phyloP scores from a whole-genome alignment of 2,797 vertebrate genomes.

The Alectoris magna region DNA sequence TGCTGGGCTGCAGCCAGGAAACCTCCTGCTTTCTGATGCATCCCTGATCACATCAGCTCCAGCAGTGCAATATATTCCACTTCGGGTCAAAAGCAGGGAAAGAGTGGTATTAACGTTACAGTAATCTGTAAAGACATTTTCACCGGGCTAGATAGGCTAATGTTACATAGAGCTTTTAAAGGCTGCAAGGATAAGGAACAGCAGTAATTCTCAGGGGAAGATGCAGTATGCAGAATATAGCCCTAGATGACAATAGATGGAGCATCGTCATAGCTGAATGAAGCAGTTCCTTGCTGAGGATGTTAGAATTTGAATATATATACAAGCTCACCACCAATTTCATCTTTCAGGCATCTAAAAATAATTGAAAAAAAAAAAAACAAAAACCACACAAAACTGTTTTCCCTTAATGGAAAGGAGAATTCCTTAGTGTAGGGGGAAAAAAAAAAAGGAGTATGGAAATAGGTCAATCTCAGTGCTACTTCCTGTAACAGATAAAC shows the following conservation, averaged over 20 bases:
- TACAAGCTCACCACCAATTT: not conserved
- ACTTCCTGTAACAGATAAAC: conserved; percentile 34
- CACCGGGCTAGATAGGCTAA: conserved; percentile 83
- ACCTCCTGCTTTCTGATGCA: conserved; percentile 74
- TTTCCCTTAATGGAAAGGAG: conserved; percentile 4
- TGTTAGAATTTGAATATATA: conserved; percentile 40
- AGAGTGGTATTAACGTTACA: conserved; percentile 83
- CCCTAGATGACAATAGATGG: conserved; percentile 64
- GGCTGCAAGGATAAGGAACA: conserved; percentile 76
- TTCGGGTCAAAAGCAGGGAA: conserved; percentile 85
- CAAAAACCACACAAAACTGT: conserved; percentile 18
- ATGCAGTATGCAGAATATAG: conserved; percentile 42
- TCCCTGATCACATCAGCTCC: conserved; percentile 83
- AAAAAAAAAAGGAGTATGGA: conserved; percentile 10
- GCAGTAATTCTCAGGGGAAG: conserved; percentile 76
- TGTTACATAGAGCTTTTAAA: conserved; percentile 83
- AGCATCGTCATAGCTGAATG: conserved; percentile 47
- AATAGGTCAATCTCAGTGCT: conserved; percentile 37
- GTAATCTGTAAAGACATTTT: conserved; percentile 88
- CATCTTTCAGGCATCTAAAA: not conserved
- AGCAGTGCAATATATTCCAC: conserved; percentile 80
- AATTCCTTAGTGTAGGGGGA: not conserved
- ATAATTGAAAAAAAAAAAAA: not conserved
- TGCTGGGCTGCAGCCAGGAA: conserved; percentile 80
- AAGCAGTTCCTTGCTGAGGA: conserved; percentile 41